phyloP scores from a whole-genome alignment of 2,113 vertebrate genomes.

The Vireo altiloquus region DNA sequence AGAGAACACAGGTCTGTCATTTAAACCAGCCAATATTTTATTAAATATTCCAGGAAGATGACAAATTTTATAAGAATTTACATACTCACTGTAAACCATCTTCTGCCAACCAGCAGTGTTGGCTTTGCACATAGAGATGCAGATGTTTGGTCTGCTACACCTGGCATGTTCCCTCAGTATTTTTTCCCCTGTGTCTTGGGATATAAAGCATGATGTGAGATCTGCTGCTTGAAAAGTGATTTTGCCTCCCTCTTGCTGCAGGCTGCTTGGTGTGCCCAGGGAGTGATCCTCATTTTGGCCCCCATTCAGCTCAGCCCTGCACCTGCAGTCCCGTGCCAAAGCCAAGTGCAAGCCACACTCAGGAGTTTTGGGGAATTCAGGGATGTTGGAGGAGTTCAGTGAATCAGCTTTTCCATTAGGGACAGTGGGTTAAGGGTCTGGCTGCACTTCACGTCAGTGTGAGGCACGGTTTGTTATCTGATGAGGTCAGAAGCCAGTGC shows the following conservation, averaged over 20 bases:
- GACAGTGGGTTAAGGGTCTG: neutral
- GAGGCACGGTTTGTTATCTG: neutral
- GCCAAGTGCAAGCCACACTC: neutral
- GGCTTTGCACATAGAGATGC: neutral
- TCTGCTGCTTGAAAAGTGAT: neutral
- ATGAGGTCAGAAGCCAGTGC: neutral
- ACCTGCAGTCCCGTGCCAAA: neutral
- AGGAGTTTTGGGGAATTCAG: neutral
- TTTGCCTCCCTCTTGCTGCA: neutral
- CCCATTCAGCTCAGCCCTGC: accelerated
- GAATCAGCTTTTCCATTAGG: neutral
- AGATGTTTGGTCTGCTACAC: neutral
- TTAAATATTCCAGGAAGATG: neutral
- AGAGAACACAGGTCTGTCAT: neutral
- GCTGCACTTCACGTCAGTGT: neutral
- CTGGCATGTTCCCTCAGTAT: neutral
- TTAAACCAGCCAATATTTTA: neutral
- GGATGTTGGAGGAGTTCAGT: neutral
- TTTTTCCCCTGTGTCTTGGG: accelerated
- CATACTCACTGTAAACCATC: neutral
- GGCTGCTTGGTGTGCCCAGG: neutral
- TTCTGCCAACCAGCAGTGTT: neutral
- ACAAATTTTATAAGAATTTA: neutral
- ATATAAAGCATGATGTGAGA: neutral
- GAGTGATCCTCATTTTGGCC: neutral